These are phyloP conservation scores for Platyscapa corneri DNA, from an alignment of 1,140 invertebrate genomes.

Conservation along the genomic window DNA sequence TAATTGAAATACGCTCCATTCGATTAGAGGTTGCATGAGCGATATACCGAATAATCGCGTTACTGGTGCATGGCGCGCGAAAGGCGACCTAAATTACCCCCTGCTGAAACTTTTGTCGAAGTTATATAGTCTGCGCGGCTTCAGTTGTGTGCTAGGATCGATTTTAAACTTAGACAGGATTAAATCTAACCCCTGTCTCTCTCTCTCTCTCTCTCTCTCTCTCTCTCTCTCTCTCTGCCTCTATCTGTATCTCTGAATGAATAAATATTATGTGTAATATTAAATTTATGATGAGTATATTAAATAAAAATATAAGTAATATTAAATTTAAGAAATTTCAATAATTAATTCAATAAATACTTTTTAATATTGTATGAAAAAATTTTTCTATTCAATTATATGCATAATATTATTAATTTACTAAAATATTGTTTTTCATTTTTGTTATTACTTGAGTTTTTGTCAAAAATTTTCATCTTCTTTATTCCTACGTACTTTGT, in stretches of 20 bases:
- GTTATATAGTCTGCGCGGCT: constrained; percentile 16
- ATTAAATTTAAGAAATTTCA: too few species aligned
- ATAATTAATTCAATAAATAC: too few species aligned
- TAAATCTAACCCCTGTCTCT: constrained; percentile 10
- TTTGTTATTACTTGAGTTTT: too few species aligned
- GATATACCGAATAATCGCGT: constrained; percentile 53
- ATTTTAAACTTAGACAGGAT: constrained; percentile 50
- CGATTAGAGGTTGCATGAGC: constrained; percentile 48
- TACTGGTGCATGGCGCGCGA: constrained; percentile 13
- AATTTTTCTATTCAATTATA: too few species aligned
- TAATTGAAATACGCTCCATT: constrained; percentile 53
- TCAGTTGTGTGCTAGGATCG: constrained; percentile 33
- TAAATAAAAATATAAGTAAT: too few species aligned
- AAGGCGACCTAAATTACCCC: constrained; percentile 40
- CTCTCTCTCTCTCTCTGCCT: neutral
- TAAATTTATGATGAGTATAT: too few species aligned
- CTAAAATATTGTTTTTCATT: too few species aligned
- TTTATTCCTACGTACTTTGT: too few species aligned
- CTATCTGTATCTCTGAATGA: constrained; percentile 12
- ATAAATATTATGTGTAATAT: too few species aligned
- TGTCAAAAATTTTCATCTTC: too few species aligned
- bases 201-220: neutral
- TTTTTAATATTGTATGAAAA: too few species aligned
- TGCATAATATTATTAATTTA: too few species aligned
- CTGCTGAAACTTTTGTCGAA: constrained; percentile 42